Evolutionary conservation across 2,797 vertebrate species (phyloP), one percentile per base, ranked within the genome.

Genomic region (Galago senegalensis): DNA sequence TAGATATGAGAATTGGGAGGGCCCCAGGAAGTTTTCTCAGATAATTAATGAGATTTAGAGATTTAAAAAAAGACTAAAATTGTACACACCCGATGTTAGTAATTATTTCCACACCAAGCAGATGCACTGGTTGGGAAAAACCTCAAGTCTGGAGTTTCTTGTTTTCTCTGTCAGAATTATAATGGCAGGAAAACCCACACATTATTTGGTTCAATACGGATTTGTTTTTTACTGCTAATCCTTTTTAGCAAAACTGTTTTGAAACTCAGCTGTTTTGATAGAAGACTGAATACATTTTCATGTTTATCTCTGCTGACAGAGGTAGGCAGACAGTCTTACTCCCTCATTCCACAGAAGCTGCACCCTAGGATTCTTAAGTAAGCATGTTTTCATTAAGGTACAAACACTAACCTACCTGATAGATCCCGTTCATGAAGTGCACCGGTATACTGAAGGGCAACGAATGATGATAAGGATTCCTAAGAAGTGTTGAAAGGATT

Each of bases 401-500:
- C 23, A 27, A 43, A 61, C 34, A 12, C 20, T 27, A 13, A 60
- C 65, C 58, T 96, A 99, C 99, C 99, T 99, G 99, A 98, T 99
- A 99, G 53, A 99, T 99, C 96, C 99, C 99, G 0, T 99, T 99
- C 98, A 99, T 99, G 98, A 99, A 99, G 98, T 99, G 99, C 82
- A 99, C 99, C 0, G 99, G 99, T 72, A 99, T 99, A 58, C 99
- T 99, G 97, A 99, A 99, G 9, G 99, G 99, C 95, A 99, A 98
- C 0, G 99, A 99, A 94, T 99, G 99, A 97, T 99, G 99, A 61
- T 99, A 99, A 1, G 99, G 99, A 84, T 99, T 99, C 97, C 99
- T 99, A 73, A 99, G 99, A 9, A 99, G 99, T 67, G 99, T 99
- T 10, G 99, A 99, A 80, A 99, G 98, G 96, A 99, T 99, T 98